Evolutionary conservation across 30 jellyfish, hydroid and myxozoan genomes (phyloP), one percentile per base, ranked within the genome.

Genomic region (Pelagia noctiluca): DNA sequence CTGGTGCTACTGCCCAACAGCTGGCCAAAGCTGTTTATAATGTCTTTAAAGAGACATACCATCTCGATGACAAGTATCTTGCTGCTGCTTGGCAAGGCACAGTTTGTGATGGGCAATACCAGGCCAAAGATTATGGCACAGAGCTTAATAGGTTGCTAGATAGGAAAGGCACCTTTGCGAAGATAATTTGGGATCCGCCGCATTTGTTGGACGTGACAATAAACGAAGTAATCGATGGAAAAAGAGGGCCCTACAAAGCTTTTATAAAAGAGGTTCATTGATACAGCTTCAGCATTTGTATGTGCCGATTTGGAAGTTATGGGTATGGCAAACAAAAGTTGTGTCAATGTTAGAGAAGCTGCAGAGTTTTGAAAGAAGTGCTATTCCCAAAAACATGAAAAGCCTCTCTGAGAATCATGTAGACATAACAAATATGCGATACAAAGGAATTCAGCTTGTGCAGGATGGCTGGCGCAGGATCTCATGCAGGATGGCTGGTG

Each of bases 131-230:
- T 50, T 74, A 46, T 49, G 74, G 72, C 24, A 42, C 4, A 10
- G 74, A 50, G 60, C 75, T 74, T 31, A 1, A 29, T 0, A 53
- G 74, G 52, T 36, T 53, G 2, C 63, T 74, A 54, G 74, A 53
- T 18, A 36, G 31, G 26, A 12, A 3, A 16, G 75, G 34, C 3
- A 26, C 50, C 8, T 48, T 48, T 33, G 49, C 57, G 2, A 12
- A 25, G 3, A 75, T 48, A 19, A 74, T 74, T 16, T 74, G 75
- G 86, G 86, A 74, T 49, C 75, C 86, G 24, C 75, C 86, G 3
- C 86, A 74, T 50, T 74, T 74, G 18, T 0, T 47, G 12, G 86
- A 74, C 52, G 75, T 74, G 21, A 18, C 86, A 0, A 0, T 49
- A 12, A 74, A 46, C 19, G 86, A 74, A n/a, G 63, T 74, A 11